These are phyloP conservation scores for Crematogaster levior DNA, from an alignment of 2,888 invertebrate genomes.

Conservation along the genomic window DNA sequence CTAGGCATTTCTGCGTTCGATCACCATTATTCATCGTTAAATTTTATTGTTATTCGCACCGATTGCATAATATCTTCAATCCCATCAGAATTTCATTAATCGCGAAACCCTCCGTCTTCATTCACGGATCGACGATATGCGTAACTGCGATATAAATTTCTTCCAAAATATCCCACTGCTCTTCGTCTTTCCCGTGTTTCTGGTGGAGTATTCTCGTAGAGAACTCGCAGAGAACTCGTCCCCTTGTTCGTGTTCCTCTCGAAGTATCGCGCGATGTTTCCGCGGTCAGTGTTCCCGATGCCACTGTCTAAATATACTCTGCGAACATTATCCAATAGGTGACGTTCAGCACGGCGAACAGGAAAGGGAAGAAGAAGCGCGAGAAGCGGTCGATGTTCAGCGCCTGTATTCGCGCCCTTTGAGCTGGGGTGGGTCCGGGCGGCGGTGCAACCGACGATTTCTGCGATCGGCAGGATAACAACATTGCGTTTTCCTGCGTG, in stretches of 20 bases:
- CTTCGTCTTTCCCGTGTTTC: neutral
- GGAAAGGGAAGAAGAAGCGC: slow-evolving; percentile 90
- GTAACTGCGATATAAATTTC: neutral
- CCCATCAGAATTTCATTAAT: neutral
- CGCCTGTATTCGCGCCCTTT: slow-evolving; percentile 88
- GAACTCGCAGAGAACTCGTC: neutral
- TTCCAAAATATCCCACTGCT: neutral
- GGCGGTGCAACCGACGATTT: slow-evolving; percentile 83
- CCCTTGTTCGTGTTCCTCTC: neutral
- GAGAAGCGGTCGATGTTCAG: slow-evolving; percentile 91
- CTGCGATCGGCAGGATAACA: slow-evolving; percentile 84
- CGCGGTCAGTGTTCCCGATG: neutral
- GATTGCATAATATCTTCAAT: neutral
- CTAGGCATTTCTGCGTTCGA: neutral
- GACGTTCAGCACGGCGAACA: slow-evolving; percentile 89
- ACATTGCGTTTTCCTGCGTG: slow-evolving; percentile 84
- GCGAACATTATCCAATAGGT: slow-evolving; percentile 92
- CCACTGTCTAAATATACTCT: slow-evolving; percentile 88
- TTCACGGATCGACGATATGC: neutral
- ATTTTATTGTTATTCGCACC: neutral
- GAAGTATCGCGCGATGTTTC: neutral
- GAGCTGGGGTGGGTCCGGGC: slow-evolving; percentile 83
- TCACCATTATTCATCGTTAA: neutral
- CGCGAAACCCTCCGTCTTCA: neutral
- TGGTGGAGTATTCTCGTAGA: neutral